Percentiles rank a stretch among this genome's conserved stretches.
Evolutionary conservation across 2,113 vertebrate genomes (phyloP).

Genomic region (Delphinapterus leucas): DNA sequence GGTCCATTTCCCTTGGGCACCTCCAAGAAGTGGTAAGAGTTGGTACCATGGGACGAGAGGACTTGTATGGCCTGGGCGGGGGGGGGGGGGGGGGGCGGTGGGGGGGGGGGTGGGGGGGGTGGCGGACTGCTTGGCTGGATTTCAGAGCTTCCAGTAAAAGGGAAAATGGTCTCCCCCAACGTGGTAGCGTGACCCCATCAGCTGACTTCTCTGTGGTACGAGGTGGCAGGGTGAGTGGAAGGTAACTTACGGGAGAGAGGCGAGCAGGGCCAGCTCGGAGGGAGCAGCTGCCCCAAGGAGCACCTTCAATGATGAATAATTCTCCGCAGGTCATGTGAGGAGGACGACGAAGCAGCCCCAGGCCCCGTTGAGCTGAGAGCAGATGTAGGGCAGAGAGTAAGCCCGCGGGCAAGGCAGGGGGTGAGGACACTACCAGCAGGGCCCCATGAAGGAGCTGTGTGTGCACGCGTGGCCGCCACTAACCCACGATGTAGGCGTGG

Average conservation of each 20-base stretch:
- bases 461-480: constrained; percentile 68
- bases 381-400: constrained; percentile 91
- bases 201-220: background rate
- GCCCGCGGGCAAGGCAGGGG: constrained; percentile 88
- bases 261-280: background rate
- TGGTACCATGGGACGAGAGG: background rate
- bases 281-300: background rate
- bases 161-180: too few relatives aligned
- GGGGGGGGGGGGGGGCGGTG: fast-evolving
- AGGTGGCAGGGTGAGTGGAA: background rate
- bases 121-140: background rate
- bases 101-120: fast-evolving
- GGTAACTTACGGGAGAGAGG: background rate
- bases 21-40: background rate
- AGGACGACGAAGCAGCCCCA: constrained; percentile 87
- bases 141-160: background rate
- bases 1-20: background rate
- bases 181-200: background rate
- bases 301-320: constrained; percentile 77
- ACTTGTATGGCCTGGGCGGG: fast-evolving
- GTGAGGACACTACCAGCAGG: constrained; percentile 80
- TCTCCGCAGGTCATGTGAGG: constrained; percentile 94
- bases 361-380: constrained; percentile 90
- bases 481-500: constrained; percentile 8
- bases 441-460: constrained; percentile 70